Evolutionary conservation across 23 tunicate species (phyloP).

Genomic region (Halocynthia aurantium): DNA sequence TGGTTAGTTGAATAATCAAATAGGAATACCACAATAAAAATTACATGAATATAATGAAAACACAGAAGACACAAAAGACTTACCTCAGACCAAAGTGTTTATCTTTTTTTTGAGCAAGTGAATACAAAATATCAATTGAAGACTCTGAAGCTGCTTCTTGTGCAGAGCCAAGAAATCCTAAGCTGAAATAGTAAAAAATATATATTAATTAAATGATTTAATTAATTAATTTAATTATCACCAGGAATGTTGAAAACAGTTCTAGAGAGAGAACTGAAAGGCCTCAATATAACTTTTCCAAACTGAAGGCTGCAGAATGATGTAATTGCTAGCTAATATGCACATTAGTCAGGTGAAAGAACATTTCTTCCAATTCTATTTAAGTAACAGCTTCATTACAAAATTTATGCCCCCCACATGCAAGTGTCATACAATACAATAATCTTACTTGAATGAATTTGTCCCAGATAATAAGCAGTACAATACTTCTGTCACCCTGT

Average conservation of each 20-base stretch:
- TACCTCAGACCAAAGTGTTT: conserved; percentile 2
- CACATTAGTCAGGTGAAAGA: too few relatives aligned
- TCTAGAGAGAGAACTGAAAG: too few relatives aligned
- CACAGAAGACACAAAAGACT: not conserved
- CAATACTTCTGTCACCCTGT: not conserved
- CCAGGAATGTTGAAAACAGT: too few relatives aligned
- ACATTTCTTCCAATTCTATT: not conserved
- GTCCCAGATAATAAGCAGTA: not conserved
- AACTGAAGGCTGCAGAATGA: too few relatives aligned
- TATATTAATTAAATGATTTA: not conserved
- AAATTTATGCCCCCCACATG: too few relatives aligned
- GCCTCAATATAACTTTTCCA: too few relatives aligned
- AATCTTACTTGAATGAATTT: not conserved
- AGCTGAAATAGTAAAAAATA: not conserved
- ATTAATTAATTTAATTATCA: too few relatives aligned
- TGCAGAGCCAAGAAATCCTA: not conserved
- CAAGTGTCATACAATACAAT: not conserved
- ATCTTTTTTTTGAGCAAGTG: not conserved
- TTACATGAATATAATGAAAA: too few relatives aligned
- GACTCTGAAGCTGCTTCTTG: conserved; percentile 1
- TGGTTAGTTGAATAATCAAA: too few relatives aligned
- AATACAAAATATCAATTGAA: not conserved
- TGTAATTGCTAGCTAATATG: too few relatives aligned
- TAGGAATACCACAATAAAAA: too few relatives aligned
- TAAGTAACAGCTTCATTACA: not conserved